Conservation (phyloP, 1,140 invertebrate species). For the Pachyrhynchus sulphureomaculatus region DNA sequence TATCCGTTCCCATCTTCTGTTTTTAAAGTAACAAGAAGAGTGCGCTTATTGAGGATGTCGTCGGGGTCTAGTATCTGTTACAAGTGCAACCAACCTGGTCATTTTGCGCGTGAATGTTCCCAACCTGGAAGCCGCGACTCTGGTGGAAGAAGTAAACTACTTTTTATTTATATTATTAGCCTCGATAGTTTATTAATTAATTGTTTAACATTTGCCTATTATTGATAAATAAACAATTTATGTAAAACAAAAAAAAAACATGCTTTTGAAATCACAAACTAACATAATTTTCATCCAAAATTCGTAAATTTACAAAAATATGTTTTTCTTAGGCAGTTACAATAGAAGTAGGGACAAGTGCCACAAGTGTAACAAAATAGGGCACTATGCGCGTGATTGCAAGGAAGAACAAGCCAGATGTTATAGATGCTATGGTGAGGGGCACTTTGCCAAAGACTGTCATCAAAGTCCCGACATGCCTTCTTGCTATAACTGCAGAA, state of each 20-base stretch:
- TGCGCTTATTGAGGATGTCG: conserved; percentile 59
- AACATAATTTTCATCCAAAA: no score
- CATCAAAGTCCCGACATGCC: conserved; percentile 75
- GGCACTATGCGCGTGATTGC: conserved; percentile 91
- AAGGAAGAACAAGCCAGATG: conserved; percentile 83
- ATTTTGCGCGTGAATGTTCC: conserved; percentile 84
- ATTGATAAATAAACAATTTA: no score
- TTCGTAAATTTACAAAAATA: no score
- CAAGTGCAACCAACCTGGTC: conserved; percentile 85
- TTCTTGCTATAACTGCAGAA: conserved; percentile 87
- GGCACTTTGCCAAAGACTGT: conserved; percentile 89
- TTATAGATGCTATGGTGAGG: conserved; percentile 81
- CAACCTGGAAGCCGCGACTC: conserved; percentile 61
- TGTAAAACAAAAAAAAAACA: no score
- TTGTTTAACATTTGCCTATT: no score
- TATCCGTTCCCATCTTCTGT: not conserved
- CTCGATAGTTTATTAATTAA: no score
- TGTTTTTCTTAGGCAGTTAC: conserved; percentile 58
- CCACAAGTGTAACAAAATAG: conserved; percentile 93
- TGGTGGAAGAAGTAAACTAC: conserved; percentile 52
- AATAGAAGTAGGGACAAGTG: conserved; percentile 76
- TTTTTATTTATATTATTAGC: conserved; percentile 49
- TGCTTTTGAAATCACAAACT: no score
- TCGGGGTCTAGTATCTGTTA: conserved; percentile 74
- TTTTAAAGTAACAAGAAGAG: conserved; percentile 4